Percentiles rank a stretch among this genome's conserved stretches.
Conservation (phyloP, 2,113 vertebrate species). For the Podarcis cretensis region DNA sequence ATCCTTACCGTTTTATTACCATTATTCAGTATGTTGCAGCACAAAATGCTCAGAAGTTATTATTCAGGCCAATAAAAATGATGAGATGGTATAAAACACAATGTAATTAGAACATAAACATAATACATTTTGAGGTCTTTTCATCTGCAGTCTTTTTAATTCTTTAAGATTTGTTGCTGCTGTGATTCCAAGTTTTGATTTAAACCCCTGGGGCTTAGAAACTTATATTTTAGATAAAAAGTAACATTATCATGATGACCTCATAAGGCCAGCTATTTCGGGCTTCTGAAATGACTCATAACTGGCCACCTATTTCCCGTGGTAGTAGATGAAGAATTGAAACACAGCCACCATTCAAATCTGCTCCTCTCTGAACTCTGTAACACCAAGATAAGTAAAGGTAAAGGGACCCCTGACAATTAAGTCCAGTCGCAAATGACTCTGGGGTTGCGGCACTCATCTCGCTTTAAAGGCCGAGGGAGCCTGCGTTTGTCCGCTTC, state of each 20-base stretch:
- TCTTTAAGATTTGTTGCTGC: background rate
- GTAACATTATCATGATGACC: background rate
- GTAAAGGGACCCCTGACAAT: too few species aligned
- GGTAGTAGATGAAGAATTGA: background rate
- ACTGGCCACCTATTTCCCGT: background rate
- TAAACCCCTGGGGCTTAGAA: conserved; percentile 2
- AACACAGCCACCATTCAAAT: too few species aligned
- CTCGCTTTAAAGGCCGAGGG: too few species aligned
- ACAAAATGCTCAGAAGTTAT: conserved; percentile 10
- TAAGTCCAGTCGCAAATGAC: too few species aligned
- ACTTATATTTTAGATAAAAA: conserved; percentile 6
- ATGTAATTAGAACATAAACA: conserved; percentile 22
- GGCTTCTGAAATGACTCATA: background rate
- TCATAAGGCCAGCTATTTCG: background rate
- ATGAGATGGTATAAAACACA: conserved; percentile 12
- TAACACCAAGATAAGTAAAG: too few species aligned
- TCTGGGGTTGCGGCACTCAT: too few species aligned
- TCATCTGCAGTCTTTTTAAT: background rate
- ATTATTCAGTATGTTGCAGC: background rate
- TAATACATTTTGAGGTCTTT: conserved; percentile 2
- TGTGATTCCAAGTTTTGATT: background rate
- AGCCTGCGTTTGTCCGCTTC: too few species aligned
- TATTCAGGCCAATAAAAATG: conserved; percentile 5
- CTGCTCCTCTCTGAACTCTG: too few species aligned
- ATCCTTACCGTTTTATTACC: background rate